phyloP scores from a whole-genome alignment of 2,888 invertebrate species.

The Priocnemis perturbator region DNA sequence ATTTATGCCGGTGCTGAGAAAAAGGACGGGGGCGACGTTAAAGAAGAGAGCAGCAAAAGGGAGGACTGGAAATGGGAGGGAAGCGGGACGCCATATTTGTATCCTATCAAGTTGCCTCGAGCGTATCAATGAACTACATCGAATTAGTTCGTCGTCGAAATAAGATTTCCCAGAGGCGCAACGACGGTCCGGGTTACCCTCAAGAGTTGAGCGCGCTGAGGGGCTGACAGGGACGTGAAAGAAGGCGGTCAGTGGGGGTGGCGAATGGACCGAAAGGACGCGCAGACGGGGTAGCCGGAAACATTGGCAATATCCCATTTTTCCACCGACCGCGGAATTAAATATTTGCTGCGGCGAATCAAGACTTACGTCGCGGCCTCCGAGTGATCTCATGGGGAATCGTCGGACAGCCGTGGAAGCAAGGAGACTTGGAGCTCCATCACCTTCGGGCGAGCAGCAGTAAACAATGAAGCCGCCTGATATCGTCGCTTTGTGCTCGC shows the following conservation, averaged over 20 bases:
- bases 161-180: slow-evolving; percentile 69
- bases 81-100: slow-evolving; percentile 16
- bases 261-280: slow-evolving; percentile 8
- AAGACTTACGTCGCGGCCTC: slow-evolving; percentile 53
- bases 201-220: slow-evolving; percentile 27
- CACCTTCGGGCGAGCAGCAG: slow-evolving; percentile 41
- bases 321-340: slow-evolving; percentile 63
- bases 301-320: slow-evolving; percentile 68
- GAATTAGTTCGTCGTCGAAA: slow-evolving; percentile 65
- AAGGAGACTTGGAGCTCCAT: slow-evolving; percentile 47
- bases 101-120: slow-evolving; percentile 45
- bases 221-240: neutral
- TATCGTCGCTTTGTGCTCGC: slow-evolving; percentile 31
- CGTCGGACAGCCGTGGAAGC: slow-evolving; percentile 39
- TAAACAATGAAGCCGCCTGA: slow-evolving; percentile 41
- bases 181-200: slow-evolving; percentile 41
- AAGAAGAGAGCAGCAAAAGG: slow-evolving; percentile 4
- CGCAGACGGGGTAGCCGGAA: slow-evolving; percentile 36
- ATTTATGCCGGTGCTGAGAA: neutral
- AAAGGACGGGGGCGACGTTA: neutral
- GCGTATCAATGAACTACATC: slow-evolving; percentile 65
- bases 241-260: slow-evolving; percentile 24
- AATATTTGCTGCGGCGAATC: slow-evolving; percentile 65
- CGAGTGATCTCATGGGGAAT: slow-evolving; percentile 48
- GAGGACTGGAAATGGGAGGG: neutral